A percentile compares a stretch with the other conserved stretches of the same genome.
phyloP scores from a whole-genome alignment of 2,113 vertebrate genomes.

The Arothron firmamentum region DNA sequence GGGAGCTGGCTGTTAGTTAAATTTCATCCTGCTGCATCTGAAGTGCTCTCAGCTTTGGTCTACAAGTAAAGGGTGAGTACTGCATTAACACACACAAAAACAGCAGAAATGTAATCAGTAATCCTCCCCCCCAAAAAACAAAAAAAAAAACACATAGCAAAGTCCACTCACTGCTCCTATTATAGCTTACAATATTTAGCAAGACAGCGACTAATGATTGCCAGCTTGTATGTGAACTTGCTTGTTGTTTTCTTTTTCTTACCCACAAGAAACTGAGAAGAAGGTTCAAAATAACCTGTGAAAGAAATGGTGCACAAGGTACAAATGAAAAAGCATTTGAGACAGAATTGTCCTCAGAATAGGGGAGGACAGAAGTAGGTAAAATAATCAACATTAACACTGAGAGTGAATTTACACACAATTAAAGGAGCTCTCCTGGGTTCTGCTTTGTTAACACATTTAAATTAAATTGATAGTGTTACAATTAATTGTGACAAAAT shows the following conservation, averaged over 20 bases:
- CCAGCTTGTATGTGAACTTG: conserved; percentile 16
- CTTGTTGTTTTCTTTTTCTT: background rate
- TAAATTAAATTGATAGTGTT: no score
- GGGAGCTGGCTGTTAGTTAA: conserved; percentile 51
- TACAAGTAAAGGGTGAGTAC: conserved; percentile 40
- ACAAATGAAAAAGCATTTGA: no score
- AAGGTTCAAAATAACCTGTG: background rate
- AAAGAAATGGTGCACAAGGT: no score
- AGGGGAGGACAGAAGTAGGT: no score
- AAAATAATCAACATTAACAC: no score
- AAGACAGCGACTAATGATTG: conserved; percentile 37
- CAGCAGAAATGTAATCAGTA: conserved; percentile 59
- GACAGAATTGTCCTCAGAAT: no score
- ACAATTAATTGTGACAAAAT: no score
- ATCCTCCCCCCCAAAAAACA: conserved; percentile 42
- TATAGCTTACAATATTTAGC: conserved; percentile 22
- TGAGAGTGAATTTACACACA: no score
- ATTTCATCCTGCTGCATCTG: conserved; percentile 3
- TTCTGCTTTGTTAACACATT: no score
- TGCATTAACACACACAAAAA: conserved; percentile 60
- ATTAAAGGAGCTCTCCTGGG: no score
- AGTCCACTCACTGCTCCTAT: conserved; percentile 58
- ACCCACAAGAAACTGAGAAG: background rate
- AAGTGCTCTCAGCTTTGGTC: conserved; percentile 8
- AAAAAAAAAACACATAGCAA: conserved; percentile 38